phyloP scores from a whole-genome alignment of 2,797 vertebrate genomes.

The Liasis olivaceus region DNA sequence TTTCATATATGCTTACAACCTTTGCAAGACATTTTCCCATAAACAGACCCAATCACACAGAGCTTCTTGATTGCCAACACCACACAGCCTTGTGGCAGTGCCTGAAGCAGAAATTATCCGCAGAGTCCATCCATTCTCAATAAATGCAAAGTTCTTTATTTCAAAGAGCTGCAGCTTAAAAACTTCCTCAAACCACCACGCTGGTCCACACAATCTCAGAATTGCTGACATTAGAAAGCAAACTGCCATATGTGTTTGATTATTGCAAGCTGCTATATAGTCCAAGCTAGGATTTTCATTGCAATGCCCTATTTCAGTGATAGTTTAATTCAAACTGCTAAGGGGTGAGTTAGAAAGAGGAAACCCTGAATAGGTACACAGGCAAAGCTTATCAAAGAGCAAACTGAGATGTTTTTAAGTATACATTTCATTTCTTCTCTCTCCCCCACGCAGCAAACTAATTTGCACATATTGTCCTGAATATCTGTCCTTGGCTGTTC shows the following conservation, averaged over 20 bases:
- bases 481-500: not conserved
- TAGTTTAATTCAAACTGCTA: not conserved
- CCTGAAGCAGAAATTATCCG: not conserved
- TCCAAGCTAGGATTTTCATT: conserved; percentile 23
- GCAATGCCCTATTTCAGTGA: not conserved
- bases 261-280: not conserved
- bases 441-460: not conserved
- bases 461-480: not conserved
- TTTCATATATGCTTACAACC: not conserved
- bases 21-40: not conserved
- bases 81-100: not conserved
- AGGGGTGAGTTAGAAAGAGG: not conserved
- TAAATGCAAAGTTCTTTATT: conserved; percentile 15
- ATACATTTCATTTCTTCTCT: not conserved
- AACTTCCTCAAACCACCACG: conserved; percentile 32
- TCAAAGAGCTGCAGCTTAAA: conserved; percentile 40
- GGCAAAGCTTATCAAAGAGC: not conserved
- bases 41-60: not conserved
- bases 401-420: not conserved
- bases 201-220: not conserved
- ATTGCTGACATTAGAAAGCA: conserved; percentile 5
- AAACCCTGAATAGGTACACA: not conserved
- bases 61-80: too few relatives aligned
- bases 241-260: conserved; percentile 24
- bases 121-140: not conserved